Conservation (phyloP, 2,113 vertebrate species). For the Dromas ardeola region DNA sequence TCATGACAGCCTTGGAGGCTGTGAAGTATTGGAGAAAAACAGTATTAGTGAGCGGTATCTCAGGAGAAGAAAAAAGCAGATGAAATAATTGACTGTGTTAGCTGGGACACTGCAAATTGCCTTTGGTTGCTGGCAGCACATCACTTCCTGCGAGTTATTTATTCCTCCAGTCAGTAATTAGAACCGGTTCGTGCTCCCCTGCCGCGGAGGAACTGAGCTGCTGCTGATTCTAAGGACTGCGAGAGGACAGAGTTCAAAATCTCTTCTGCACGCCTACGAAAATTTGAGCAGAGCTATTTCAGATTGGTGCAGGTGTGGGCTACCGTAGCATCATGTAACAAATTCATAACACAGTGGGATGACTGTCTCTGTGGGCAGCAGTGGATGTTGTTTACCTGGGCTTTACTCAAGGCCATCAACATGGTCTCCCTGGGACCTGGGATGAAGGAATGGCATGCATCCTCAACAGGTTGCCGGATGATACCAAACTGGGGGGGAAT, state of each 20-base stretch:
- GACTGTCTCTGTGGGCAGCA: background rate
- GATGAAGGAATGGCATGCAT: background rate
- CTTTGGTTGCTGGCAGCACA: slow-evolving; percentile 35
- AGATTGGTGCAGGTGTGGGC: background rate
- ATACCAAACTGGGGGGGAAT: background rate
- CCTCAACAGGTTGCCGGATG: background rate
- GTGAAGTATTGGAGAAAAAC: background rate
- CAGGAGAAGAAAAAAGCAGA: background rate
- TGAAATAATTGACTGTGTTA: slow-evolving; percentile 24
- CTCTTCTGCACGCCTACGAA: background rate
- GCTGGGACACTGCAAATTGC: slow-evolving; percentile 7
- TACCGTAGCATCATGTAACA: fast-evolving
- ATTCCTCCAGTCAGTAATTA: slow-evolving; percentile 44
- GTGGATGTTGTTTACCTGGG: background rate
- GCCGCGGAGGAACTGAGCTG: background rate
- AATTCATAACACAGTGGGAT: fast-evolving
- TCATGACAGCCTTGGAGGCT: background rate
- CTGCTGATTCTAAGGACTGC: background rate
- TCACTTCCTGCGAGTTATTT: slow-evolving; percentile 44
- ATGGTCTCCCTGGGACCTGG: background rate
- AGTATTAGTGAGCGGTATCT: background rate
- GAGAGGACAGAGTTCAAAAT: background rate
- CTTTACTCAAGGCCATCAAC: background rate
- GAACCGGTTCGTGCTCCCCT: background rate
- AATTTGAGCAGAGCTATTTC: background rate